phyloP scores from a whole-genome alignment of 2,113 vertebrate species.

The Anguilla rostrata region DNA sequence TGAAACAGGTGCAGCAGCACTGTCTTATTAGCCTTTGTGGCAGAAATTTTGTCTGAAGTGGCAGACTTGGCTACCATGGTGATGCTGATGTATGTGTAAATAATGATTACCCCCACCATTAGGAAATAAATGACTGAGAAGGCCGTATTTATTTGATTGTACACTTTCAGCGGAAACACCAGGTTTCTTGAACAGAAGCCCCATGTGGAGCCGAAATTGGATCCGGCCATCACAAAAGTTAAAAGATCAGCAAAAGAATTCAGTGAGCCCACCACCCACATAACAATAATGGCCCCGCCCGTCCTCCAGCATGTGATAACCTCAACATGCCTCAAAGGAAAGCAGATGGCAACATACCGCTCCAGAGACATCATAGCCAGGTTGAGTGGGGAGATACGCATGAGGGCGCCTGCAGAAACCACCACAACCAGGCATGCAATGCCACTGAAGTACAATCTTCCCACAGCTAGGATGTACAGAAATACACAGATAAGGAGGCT shows the following conservation, averaged over 20 bases:
- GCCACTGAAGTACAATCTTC: background rate
- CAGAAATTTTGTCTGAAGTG: slow-evolving; percentile 25
- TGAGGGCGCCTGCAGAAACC: background rate
- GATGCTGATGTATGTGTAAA: slow-evolving; percentile 52
- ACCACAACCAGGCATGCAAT: slow-evolving; percentile 35
- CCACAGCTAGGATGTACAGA: slow-evolving; percentile 34
- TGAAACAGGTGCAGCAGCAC: slow-evolving; percentile 31
- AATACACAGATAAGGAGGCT: slow-evolving; percentile 36
- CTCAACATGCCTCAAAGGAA: slow-evolving; percentile 52
- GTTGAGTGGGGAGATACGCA: slow-evolving; percentile 47
- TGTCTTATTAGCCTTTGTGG: slow-evolving; percentile 10
- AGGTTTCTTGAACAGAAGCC: background rate
- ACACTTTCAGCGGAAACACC: background rate
- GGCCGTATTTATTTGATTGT: background rate
- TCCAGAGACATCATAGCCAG: slow-evolving; percentile 62
- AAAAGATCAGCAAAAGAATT: slow-evolving; percentile 36
- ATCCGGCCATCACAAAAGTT: background rate
- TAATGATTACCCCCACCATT: slow-evolving; percentile 33
- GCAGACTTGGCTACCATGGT: slow-evolving; percentile 53
- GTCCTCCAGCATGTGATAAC: slow-evolving; percentile 53
- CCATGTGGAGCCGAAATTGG: background rate
- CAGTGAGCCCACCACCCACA: slow-evolving; percentile 45
- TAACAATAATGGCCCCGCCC: slow-evolving; percentile 17
- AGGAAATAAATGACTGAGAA: background rate
- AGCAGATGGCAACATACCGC: slow-evolving; percentile 59